These are phyloP conservation scores for Cotesia vestalis DNA, from an alignment of 1,140 invertebrate species.

Conservation along the genomic window DNA sequence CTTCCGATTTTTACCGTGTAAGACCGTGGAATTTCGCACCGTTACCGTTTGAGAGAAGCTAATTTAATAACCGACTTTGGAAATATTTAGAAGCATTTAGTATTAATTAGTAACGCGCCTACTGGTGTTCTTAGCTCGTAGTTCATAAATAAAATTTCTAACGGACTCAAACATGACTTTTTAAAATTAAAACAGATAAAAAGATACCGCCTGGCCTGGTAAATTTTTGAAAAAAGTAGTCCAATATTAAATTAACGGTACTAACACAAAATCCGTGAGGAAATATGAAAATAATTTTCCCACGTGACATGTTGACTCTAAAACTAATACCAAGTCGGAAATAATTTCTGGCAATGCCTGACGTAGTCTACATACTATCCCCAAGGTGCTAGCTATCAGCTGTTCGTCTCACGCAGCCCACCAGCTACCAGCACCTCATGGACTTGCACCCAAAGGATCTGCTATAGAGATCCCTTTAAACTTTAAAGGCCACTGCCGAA, in stretches of 20 bases:
- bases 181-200: not conserved
- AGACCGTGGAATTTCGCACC: conserved; percentile 1
- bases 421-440: conserved; percentile 6
- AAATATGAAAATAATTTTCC: conserved; percentile 1
- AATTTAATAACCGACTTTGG: not conserved
- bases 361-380: conserved; percentile 28
- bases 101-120: conserved; percentile 8
- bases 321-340: not conserved
- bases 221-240: too few relatives aligned
- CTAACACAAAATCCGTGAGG: too few relatives aligned
- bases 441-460: not conserved
- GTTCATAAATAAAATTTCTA: not conserved
- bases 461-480: conserved; percentile 31
- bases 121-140: not conserved
- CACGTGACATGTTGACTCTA: not conserved
- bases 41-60: not conserved
- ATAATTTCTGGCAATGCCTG: conserved; percentile 1
- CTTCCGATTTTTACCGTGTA: not conserved
- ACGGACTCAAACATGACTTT: not conserved
- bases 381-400: conserved; percentile 43
- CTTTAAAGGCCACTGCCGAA: conserved; percentile 30
- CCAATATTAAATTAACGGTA: too few relatives aligned
- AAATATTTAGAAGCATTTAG: not conserved
- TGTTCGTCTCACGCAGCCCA: conserved; percentile 38
- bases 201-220: not conserved